Percentiles rank a stretch among this genome's conserved stretches.
Evolutionary conservation across 2,888 invertebrate genomes (phyloP).

Genomic region (Ceraclea dissimilis): DNA sequence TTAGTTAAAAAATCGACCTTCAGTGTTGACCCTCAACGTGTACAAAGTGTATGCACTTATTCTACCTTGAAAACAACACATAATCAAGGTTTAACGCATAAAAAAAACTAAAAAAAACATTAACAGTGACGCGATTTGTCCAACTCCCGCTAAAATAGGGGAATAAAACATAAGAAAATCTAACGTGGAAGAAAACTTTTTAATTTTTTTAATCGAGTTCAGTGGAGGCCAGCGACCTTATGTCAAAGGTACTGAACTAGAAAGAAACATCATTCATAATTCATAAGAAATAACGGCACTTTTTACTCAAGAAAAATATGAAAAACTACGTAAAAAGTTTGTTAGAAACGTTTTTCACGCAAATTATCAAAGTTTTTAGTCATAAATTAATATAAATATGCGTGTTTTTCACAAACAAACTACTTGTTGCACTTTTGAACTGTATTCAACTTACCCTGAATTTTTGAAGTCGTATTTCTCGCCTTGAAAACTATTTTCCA

Average conservation of each 20-base stretch:
- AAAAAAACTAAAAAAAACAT: background rate
- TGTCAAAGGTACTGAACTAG: conserved; percentile 15
- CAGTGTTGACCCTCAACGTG: background rate
- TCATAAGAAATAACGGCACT: background rate
- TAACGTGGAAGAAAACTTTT: background rate
- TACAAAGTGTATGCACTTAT: background rate
- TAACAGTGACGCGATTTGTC: background rate
- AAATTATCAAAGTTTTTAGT: background rate
- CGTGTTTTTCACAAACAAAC: conserved; percentile 5
- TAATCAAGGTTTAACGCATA: background rate
- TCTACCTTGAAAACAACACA: background rate
- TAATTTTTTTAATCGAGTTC: background rate
- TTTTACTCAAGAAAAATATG: background rate
- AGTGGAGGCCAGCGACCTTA: conserved; percentile 12
- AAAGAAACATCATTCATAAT: background rate
- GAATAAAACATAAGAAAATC: background rate
- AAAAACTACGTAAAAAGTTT: background rate
- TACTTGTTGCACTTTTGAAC: conserved; percentile 9
- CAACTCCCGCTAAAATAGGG: too few relatives aligned
- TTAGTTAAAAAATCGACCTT: background rate
- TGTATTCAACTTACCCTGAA: conserved; percentile 3
- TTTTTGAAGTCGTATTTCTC: background rate
- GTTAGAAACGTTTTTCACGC: background rate
- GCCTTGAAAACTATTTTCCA: too few relatives aligned
- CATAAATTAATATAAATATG: background rate